A percentile compares a stretch with the other conserved stretches of the same genome.
phyloP scores from a whole-genome alignment of 2,113 vertebrate species.

The Vulpes vulpes region DNA sequence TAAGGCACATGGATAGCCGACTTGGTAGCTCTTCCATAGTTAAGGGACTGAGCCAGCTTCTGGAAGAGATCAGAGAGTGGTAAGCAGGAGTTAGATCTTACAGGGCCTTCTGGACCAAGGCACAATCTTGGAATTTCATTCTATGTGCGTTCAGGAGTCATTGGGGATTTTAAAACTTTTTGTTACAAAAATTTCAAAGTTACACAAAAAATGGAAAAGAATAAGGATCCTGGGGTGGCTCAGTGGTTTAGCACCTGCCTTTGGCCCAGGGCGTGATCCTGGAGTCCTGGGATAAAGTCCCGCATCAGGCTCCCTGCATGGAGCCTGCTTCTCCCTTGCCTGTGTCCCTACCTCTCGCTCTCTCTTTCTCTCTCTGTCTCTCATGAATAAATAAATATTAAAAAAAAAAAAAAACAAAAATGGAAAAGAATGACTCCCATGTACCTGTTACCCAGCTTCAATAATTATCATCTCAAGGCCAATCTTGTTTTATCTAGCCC shows the following conservation, averaged over 20 bases:
- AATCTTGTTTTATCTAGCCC: not conserved
- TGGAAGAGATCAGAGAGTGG: not conserved
- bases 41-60: not conserved
- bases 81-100: not conserved
- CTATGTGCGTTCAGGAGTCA: not conserved
- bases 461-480: not conserved
- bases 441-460: not conserved
- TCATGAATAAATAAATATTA: too few species aligned
- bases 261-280: too few species aligned
- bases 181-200: conserved; percentile 17
- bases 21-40: not conserved
- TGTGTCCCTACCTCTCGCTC: too few species aligned
- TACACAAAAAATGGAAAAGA: not conserved
- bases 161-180: not conserved
- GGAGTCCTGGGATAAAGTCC: too few species aligned
- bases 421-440: not conserved
- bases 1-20: rapidly evolving
- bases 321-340: too few species aligned
- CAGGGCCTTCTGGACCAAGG: not conserved
- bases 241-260: too few species aligned
- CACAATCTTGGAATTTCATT: not conserved
- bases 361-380: too few species aligned
- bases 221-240: too few species aligned
- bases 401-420: not conserved
- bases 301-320: too few species aligned